Base-by-base conservation (phyloP, 2,797 vertebrate genomes). In the Melanotaenia boesemani region DNA sequence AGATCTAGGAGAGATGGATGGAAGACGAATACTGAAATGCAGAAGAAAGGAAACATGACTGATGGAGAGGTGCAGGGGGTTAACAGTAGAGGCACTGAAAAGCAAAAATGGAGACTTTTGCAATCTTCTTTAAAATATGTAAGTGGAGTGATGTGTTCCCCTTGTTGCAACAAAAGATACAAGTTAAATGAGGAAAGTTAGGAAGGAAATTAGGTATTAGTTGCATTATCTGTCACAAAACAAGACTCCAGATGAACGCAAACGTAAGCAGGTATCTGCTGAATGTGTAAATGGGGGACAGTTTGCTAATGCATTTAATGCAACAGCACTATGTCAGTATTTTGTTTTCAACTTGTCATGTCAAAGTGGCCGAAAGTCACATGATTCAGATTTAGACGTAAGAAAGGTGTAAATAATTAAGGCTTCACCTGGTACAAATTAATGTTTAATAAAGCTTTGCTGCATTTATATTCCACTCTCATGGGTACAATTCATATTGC, bases 161-260 rank as follows among this genome's bases (percentile, higher is more conserved):
- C 22, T 2, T 4, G 59, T 46, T 63, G 20, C 41, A 70, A 46
- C 54, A 32, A 37, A 30, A 41, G 39, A 63, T 63, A 11, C 32
- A 4, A 44, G 71, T 73, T 50, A 50, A 84, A 78, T 4, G 13
- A 63, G 52, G 41, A 18, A 80, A 36, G 60, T 24, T 52, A 46
- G 44, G 3, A 12, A 4, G 37, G 8, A 37, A 37, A 10, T 36
- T 26, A 11, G 30, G 6, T 26, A 1, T 61, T 11, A 8, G 22
- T 72, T 39, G 1, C 0, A n/a, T 20, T 63, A n/a, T 28, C 10
- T 37, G 10, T 13, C 22, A 26, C 18, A 16, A 67, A 50, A 30
- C 12, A 8, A 2, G 10, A 36, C 7, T 72, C 24, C 8, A 57
- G 36, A 58, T 58, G 18, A 74, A 61, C 34, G 41, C 18, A 62